Evolutionary conservation across 2,113 vertebrate genomes (phyloP).

Genomic region (Dipodomys spectabilis): DNA sequence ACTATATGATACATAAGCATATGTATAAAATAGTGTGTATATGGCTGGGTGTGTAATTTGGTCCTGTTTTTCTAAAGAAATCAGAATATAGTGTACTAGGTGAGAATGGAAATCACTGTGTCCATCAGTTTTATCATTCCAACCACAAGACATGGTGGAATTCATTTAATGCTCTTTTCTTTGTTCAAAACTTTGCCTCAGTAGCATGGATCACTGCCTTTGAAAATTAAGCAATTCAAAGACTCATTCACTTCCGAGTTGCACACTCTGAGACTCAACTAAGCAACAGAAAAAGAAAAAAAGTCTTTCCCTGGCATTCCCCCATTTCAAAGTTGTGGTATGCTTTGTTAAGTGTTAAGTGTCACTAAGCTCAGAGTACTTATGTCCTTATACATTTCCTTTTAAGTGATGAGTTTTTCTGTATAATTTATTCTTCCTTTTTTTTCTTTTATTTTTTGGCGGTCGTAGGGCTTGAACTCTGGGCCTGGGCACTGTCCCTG

Average conservation of each 20-base stretch:
- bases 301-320: background rate
- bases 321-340: slow-evolving; percentile 44
- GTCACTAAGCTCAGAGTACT: slow-evolving; percentile 35
- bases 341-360: background rate
- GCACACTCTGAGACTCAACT: background rate
- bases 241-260: background rate
- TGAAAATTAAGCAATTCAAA: slow-evolving; percentile 53
- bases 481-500: too few species aligned
- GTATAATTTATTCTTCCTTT: background rate
- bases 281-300: slow-evolving; percentile 35
- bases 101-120: background rate
- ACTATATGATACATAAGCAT: background rate
- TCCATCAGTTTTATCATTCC: background rate
- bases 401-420: slow-evolving; percentile 13
- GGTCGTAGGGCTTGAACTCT: too few species aligned
- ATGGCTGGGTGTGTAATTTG: background rate
- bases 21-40: background rate
- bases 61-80: background rate
- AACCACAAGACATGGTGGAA: background rate
- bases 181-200: background rate
- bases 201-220: background rate
- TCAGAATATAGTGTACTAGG: background rate
- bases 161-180: background rate
- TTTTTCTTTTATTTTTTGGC: too few species aligned
- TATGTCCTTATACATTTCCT: background rate